Evolutionary conservation across 2,797 vertebrate species (phyloP).

Genomic region (Mus minutoides): DNA sequence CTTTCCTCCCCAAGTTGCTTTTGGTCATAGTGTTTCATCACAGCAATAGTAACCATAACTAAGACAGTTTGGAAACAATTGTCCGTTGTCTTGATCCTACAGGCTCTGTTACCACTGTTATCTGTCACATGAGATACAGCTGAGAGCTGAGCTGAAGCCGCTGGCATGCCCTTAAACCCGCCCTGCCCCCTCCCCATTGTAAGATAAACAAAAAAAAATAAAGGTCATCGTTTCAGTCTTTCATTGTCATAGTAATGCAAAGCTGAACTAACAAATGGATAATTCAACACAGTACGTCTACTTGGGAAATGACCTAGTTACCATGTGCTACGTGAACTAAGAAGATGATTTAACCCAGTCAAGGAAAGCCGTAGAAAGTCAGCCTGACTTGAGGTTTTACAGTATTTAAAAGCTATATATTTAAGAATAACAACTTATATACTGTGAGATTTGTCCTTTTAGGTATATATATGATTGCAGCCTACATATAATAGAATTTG

Average conservation of each 20-base stretch:
- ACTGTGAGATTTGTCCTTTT: neutral
- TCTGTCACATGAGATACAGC: neutral
- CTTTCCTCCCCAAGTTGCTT: neutral
- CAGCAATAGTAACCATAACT: neutral
- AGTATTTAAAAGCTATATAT: neutral
- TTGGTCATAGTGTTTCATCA: neutral
- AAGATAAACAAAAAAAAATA: neutral
- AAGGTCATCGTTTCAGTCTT: neutral
- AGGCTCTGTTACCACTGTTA: neutral
- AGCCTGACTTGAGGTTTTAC: neutral
- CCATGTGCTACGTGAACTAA: neutral
- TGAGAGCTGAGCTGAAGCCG: neutral
- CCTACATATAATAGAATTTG: neutral
- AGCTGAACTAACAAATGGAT: neutral
- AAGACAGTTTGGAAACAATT: neutral
- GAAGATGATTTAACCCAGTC: neutral
- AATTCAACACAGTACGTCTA: neutral
- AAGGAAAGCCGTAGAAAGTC: neutral
- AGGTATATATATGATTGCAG: neutral
- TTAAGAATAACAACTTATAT: conserved; percentile 9
- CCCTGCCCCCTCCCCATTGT: too few species aligned
- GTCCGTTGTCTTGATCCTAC: too few species aligned
- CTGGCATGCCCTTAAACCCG: neutral
- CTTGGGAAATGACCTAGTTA: neutral
- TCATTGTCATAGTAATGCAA: neutral